Evolutionary conservation across 2,888 invertebrate species (phyloP), one percentile per base, ranked within the genome.

Genomic region (Xylocampa areola): DNA sequence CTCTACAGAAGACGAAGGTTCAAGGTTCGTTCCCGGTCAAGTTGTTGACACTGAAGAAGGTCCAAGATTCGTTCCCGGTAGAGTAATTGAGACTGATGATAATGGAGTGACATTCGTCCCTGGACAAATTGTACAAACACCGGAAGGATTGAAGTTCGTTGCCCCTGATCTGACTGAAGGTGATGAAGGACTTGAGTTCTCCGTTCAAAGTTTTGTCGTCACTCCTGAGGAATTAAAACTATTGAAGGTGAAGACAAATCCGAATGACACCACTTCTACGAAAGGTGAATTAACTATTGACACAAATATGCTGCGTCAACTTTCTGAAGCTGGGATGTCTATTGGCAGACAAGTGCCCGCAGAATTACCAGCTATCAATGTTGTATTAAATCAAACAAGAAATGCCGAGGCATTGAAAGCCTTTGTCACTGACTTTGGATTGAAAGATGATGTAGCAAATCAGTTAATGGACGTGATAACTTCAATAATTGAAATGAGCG

Each of bases 101-200:
- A 96, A 96, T 13, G 95, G 95, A 17, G 94, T 96, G 1, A 96
- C 96, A 49, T 97, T 97, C 85, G 95, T 97, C 4, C 97, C 97
- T 4, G 97, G 97, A 0, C 97, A 97, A 91, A 96, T 97, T 6
- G 94, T 97, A 25, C 95, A 96, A 82, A 97, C 96, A 16, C 95
- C 96, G 33, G 95, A 95, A 79, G 97, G 97, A 0, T 92, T 95
- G 1, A 95, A 95, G 62, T 96, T 96, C 77, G 95, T 96, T 4
- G 96, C 96, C 0, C 96, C 96, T 16, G 96, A 96, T 78, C 88
- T 96, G 2, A 95, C 94, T 6, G 96, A 96, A 79, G 96, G 95
- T 0, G 95, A 95, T 41, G 95, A 95, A 79, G 96, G 96, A 0
- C 89, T 95, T 35, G 96, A 96, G 77, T 96, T 96, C 82, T 96